These are phyloP conservation scores for Coelogynopora nodosa DNA, from an alignment of 2,888 invertebrate species.

Conservation along the genomic window DNA sequence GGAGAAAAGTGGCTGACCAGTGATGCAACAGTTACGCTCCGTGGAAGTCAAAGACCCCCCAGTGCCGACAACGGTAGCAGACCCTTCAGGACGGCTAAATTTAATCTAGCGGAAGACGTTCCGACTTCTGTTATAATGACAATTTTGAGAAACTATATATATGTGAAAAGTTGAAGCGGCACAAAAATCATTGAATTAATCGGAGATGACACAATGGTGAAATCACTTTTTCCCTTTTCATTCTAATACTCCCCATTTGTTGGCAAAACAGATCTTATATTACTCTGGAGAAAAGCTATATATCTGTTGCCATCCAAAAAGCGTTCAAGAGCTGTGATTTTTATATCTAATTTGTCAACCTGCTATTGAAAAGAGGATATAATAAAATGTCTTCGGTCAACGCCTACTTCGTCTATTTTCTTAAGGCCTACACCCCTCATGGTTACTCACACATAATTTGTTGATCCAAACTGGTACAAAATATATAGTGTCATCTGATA, in stretches of 20 bases:
- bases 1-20: not conserved
- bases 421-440: not conserved
- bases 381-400: not conserved
- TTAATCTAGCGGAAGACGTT: not conserved
- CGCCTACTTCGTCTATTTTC: not conserved
- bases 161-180: too few species aligned
- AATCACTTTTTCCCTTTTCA: slow-evolving; percentile 3
- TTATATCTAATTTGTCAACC: slow-evolving; percentile 24
- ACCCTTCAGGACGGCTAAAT: not conserved
- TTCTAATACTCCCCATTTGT: not conserved
- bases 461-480: not conserved
- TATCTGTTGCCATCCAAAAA: not conserved
- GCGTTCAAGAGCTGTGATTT: not conserved
- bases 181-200: not conserved
- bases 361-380: slow-evolving; percentile 2
- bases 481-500: too few species aligned
- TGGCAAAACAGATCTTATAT: not conserved
- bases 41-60: not conserved
- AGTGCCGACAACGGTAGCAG: not conserved
- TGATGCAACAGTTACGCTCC: not conserved
- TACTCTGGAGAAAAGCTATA: not conserved
- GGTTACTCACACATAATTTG: not conserved
- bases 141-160: too few species aligned
- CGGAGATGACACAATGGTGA: not conserved
- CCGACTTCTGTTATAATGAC: too few species aligned